Conservation (phyloP, 2,113 vertebrate species). For the Urocolius indicus region DNA sequence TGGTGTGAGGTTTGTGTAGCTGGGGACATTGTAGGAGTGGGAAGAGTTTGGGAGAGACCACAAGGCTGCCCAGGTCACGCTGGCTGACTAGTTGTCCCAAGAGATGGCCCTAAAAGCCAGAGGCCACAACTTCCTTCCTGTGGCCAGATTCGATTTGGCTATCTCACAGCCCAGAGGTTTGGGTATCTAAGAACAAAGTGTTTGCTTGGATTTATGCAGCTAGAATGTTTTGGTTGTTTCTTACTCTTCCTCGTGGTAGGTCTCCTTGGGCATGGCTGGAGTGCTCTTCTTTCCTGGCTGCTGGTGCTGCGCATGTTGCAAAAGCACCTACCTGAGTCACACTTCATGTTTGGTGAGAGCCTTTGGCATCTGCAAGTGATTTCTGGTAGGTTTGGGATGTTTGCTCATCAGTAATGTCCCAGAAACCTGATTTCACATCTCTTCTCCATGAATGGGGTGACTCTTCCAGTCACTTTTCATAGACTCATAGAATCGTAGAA, state of each 20-base stretch:
- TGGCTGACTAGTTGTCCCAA: neutral
- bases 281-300: neutral
- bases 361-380: neutral
- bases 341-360: neutral
- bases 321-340: neutral
- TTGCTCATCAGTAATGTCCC: neutral
- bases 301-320: neutral
- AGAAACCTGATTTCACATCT: neutral
- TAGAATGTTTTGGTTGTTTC: neutral
- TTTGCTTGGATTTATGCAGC: neutral
- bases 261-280: neutral
- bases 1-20: fast-evolving
- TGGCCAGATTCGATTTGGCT: neutral
- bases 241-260: neutral
- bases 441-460: neutral
- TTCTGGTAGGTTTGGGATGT: neutral
- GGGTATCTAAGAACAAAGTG: neutral
- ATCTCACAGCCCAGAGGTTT: neutral
- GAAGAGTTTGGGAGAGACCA: neutral
- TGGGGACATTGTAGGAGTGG: fast-evolving
- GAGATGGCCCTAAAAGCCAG: neutral
- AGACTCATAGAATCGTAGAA: too few species aligned
- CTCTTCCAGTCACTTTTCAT: neutral
- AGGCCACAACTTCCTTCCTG: neutral
- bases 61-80: neutral